Evolutionary conservation across 2,888 invertebrate species (phyloP), one percentile per base, ranked within the genome.

Genomic region (Trichogramma dendrolimi): DNA sequence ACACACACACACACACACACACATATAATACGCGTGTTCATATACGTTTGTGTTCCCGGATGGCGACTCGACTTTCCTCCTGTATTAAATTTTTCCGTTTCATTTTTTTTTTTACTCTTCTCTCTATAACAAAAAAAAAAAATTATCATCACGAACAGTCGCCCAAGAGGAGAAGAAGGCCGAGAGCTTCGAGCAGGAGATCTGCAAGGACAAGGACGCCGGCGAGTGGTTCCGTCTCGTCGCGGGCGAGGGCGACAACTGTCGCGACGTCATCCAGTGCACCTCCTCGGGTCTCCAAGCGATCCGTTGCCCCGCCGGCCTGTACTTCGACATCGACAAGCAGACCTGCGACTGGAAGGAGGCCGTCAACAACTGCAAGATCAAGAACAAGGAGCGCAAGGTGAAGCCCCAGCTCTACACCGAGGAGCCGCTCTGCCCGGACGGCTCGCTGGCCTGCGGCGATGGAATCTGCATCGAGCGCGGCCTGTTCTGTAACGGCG

Each of bases 281-380:
- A 94, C 94, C 70, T 91, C 92, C 78, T 94, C 94, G 78, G 94
- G 94, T 76, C 87, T 94, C 56, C 93, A 94, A 86, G 94, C 93
- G 41, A 92, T 94, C 75, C 88, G 94, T 80, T 94, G 94, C 78
- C 94, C 94, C 49, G 92, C 94, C 60, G 94, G 94, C 80, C 82
- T 95, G 71, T 94, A 85, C 81, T 95, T 95, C 81, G 94, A 95
- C 79, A 93, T 94, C 75, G 94, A 94, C 78, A 93, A 94, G 80
- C 94, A 95, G 81, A 94, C 94, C 4, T 95, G 94, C 76, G 94
- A 94, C 78, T 95, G 94, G 94, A 94, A 92, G 79, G 92, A 89
- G 67, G 86, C 93, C 4, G 94, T 94, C n/a, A 92, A 92, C 80
- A 94, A 94, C 81, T 95, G 94, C 82, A 92, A 92, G 76, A 78